Percentiles rank a stretch among this genome's conserved stretches.
Evolutionary conservation across 2,888 invertebrate genomes (phyloP).

Genomic region (Meteorus colon): DNA sequence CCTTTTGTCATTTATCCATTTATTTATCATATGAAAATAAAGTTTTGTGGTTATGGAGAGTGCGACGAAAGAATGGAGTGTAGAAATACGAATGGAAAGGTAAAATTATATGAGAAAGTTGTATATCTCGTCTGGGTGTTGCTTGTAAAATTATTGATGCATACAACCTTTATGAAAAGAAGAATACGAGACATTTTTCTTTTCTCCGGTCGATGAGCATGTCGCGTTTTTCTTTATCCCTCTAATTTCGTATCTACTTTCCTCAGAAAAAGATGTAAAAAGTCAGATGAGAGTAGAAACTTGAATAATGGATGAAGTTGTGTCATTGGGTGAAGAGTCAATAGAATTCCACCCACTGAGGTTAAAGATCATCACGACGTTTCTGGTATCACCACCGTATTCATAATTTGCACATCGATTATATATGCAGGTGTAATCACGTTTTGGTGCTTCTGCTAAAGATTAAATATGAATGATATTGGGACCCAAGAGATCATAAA

Average conservation of each 20-base stretch:
- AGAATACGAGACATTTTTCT: no score
- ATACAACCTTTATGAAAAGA: no score
- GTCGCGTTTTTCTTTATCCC: neutral
- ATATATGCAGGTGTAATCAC: slow-evolving; percentile 33
- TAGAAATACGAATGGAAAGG: neutral
- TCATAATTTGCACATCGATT: slow-evolving; percentile 49
- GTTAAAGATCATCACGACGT: slow-evolving; percentile 48
- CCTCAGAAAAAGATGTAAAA: neutral
- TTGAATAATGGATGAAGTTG: neutral
- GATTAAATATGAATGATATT: slow-evolving; percentile 16
- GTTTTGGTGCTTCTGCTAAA: slow-evolving; percentile 49
- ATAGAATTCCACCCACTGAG: neutral
- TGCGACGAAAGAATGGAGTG: neutral
- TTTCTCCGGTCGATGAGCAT: no score
- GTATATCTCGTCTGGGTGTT: no score
- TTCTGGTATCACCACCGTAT: slow-evolving; percentile 43
- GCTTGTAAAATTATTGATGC: no score
- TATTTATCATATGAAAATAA: neutral
- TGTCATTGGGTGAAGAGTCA: neutral
- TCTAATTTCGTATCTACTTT: neutral
- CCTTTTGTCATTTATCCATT: neutral
- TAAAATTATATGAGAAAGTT: neutral
- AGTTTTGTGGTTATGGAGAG: neutral
- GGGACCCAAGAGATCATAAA: neutral
- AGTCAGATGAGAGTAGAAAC: neutral